These are phyloP conservation scores for Brassicogethes aeneus DNA, from an alignment of 2,888 invertebrate species.

Conservation along the genomic window DNA sequence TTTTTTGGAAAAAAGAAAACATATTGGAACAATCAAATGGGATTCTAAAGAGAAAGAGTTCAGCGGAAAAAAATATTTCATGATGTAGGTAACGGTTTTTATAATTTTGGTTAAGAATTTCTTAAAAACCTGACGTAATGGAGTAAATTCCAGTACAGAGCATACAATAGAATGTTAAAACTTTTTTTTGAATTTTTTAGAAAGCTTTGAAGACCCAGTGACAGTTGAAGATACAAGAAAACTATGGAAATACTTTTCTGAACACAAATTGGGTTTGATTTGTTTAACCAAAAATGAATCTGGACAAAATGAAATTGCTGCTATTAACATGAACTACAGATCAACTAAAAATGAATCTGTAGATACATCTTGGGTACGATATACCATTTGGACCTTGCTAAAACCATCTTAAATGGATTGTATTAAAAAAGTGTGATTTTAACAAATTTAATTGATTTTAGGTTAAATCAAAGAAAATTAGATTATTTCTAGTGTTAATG, in stretches of 20 bases:
- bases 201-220: neutral
- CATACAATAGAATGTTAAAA: too few species aligned
- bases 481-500: neutral
- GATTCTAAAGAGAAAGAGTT: too few species aligned
- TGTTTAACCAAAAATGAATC: neutral
- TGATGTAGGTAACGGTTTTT: too few species aligned
- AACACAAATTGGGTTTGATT: constrained; percentile 1
- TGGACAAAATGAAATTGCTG: constrained; percentile 1
- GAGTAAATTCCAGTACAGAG: too few species aligned
- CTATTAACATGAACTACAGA: neutral
- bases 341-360: neutral
- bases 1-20: neutral
- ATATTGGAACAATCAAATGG: too few species aligned
- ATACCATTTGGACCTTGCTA: too few species aligned
- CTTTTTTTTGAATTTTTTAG: neutral
- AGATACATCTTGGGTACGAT: neutral
- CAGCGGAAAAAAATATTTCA: too few species aligned
- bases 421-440: too few species aligned
- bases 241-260: neutral
- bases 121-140: too few species aligned
- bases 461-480: neutral
- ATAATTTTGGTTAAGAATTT: too few species aligned
- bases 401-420: too few species aligned
- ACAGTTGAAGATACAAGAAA: neutral
- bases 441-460: too few species aligned